Evolutionary conservation across 2,113 vertebrate genomes (phyloP), one percentile per base, ranked within the genome.

Genomic region (Polypterus senegalus): DNA sequence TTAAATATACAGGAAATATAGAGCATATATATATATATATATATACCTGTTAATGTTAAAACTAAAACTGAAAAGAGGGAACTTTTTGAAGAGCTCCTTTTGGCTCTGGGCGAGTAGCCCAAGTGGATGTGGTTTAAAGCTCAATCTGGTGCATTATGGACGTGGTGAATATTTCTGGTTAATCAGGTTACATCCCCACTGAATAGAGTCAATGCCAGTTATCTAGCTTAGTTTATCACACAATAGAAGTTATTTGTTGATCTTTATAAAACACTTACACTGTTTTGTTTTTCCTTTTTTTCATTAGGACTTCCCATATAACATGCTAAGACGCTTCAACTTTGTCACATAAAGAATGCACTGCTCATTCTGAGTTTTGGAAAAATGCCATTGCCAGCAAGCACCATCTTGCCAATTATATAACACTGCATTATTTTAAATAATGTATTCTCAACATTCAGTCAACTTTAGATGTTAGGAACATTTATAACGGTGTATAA

Each of bases 231-330:
- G 63, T 69, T 62, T 61, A 66, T 68, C 69, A 68, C 67, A 74
- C 62, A 60, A 53, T 69, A 70, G 60, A 48, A 68, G 64, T 73
- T 27, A 67, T 72, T 61, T 73, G 70, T 71, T 69, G 62, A 70
- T 60, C 71, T 67, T 48, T 70, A 63, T 71, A 64, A 69, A 63
- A 68, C 73, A 68, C 71, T 67, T 76, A 68, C 67, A 78, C 69
- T 66, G 68, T 73, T 66, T 75, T 75, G 71, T 67, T 74, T 67
- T 74, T 71, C 74, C 66, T 78, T 67, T 71, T 65, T 75, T 68
- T 73, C 74, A 74, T 76, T 70, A 79, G 73, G 74, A 73, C 70
- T 75, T 76, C 73, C 73, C 71, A 73, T 78, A 71, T 70, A 78
- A 67, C 72, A 69, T 71, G 69, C 71, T 71, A 72, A 71, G 71